Evolutionary conservation across 2,797 vertebrate genomes (phyloP), one percentile per base, ranked within the genome.

Genomic region (Leptoclinus maculatus): DNA sequence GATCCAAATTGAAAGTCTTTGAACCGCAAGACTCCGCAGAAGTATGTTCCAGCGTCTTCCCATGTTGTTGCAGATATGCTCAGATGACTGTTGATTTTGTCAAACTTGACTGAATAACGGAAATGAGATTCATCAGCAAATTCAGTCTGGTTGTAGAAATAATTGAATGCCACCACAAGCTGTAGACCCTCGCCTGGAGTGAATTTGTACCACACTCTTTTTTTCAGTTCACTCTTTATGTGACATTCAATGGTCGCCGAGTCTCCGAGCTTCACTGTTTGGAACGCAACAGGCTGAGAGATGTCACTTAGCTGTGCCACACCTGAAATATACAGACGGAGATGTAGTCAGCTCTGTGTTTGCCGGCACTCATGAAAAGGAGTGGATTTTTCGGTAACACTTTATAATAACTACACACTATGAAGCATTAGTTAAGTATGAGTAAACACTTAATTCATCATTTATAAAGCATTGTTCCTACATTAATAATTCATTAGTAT

Each of bases 11-110:
- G 7, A 32, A 82, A 25, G 1, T 67, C 10, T 23, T 60, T 43
- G 16, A 71, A 5, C 9, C 10, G 2, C 70, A 79, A 0, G 0
- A 74, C 69, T 74, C 85, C 85, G 71, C 85, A 87, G 73, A 74
- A 87, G 76, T 82, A 87, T 10, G 82, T 84, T 16, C 85, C 82
- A 38, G 17, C 13, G 17, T 74, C 73, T 2, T 62, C 58, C 82
- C 66, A 27, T n/a, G 62, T 74, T 39, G 74, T 51, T 34, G n/a
- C 7, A 17, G 66, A 66, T 16, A 84, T 78, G 16, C 7, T 53
- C 53, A 87, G 74, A 7, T 82, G 13, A 53, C 21, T 79, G n/a
- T 10, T 68, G 39, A 32, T 19, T 14, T 0, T 3, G 45, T 77
- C 41, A 69, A 7, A 77, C 17, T 57, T n/a, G 0, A 74, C 27